A percentile compares a stretch with the other conserved stretches of the same genome.
Evolutionary conservation across 2,113 vertebrate species (phyloP).

Genomic region (Colinus virginianus): DNA sequence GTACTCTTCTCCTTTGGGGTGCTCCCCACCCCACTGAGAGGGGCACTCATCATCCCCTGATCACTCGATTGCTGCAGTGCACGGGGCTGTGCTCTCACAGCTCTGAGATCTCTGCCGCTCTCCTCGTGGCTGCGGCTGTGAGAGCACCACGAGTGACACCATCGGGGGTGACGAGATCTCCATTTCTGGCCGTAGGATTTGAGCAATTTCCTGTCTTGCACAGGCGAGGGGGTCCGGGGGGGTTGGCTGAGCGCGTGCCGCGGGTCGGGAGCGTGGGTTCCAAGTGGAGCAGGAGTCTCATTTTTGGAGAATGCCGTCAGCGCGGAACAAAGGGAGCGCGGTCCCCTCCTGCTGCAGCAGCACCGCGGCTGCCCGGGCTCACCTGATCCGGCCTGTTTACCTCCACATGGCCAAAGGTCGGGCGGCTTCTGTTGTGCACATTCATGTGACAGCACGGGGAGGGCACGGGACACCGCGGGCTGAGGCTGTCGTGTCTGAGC

Average conservation of each 20-base stretch:
- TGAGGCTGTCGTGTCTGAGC: not conserved
- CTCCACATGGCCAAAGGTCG: constrained; percentile 1
- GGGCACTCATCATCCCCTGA: no score
- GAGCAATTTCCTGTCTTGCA: not conserved
- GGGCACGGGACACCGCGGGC: fast-evolving
- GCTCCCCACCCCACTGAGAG: not conserved
- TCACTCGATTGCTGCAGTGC: no score
- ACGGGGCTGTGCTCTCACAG: no score
- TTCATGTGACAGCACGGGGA: fast-evolving
- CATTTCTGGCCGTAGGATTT: not conserved
- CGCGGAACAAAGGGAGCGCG: not conserved
- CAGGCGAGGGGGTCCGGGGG: not conserved
- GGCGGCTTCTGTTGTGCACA: not conserved
- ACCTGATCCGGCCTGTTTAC: not conserved
- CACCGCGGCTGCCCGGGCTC: not conserved
- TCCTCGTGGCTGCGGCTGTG: not conserved
- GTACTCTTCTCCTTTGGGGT: not conserved
- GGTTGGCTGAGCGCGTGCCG: no score
- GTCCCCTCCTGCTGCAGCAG: fast-evolving
- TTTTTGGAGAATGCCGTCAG: constrained; percentile 10
- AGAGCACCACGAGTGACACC: fast-evolving
- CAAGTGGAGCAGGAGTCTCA: constrained; percentile 32
- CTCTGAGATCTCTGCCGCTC: not conserved
- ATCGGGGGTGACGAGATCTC: fast-evolving
- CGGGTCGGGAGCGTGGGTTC: not conserved